Evolutionary conservation across 2,113 vertebrate species (phyloP).

Genomic region (Plecturocebus donacophilus): DNA sequence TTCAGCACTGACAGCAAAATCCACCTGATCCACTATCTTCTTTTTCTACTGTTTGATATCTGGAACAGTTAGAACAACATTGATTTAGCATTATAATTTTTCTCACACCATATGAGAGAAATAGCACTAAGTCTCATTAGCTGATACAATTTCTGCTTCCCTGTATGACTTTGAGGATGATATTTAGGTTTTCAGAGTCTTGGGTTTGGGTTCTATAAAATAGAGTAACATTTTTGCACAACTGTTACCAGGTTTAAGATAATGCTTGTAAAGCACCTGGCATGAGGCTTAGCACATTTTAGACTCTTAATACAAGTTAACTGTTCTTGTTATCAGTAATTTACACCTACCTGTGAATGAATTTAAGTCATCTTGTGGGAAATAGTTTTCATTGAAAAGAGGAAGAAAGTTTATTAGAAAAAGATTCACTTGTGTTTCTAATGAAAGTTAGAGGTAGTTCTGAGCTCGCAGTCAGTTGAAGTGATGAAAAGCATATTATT

Average conservation of each 20-base stretch:
- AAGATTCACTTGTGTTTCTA: neutral
- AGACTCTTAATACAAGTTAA: neutral
- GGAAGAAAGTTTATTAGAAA: neutral
- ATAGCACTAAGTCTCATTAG: neutral
- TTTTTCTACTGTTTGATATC: neutral
- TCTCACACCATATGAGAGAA: conserved; percentile 1
- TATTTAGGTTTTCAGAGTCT: conserved; percentile 13
- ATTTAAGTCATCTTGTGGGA: neutral
- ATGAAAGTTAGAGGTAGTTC: neutral
- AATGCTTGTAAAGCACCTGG: neutral
- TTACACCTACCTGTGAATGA: neutral
- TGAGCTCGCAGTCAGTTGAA: neutral
- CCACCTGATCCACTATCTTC: neutral
- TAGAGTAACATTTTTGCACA: neutral
- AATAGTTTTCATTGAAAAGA: neutral
- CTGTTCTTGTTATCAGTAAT: neutral
- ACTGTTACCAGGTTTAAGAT: neutral
- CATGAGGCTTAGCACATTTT: neutral
- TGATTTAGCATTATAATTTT: neutral
- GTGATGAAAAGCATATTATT: neutral
- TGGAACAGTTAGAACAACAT: neutral
- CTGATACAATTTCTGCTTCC: conserved; percentile 14
- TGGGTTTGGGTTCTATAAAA: neutral
- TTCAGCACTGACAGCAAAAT: neutral
- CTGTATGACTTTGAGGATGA: neutral